Evolutionary conservation across 2,888 invertebrate genomes (phyloP), one percentile per base, ranked within the genome.

Genomic region (Callinectes sapidus): DNA sequence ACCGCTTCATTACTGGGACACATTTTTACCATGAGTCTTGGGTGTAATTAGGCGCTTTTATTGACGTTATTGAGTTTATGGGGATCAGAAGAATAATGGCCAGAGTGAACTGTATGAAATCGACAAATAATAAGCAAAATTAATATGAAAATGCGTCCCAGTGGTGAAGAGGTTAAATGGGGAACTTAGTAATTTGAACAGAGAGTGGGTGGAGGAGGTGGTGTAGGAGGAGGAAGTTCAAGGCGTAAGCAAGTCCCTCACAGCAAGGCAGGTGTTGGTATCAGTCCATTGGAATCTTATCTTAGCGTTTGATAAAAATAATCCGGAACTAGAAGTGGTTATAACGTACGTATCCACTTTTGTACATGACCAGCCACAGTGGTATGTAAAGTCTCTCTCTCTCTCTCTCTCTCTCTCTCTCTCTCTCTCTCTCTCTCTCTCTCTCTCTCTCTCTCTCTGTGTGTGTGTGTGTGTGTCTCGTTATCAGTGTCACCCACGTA

Each of bases 361-460:
- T 61, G 10, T 10, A 48, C 10, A 39, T 39, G 39, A 5, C 39
- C 5, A 48, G 32, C 8, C n/a, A 54, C 55, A 0, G 16, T 2
- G 39, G 23, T 55, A 61, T 32, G 54, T 61, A 61, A 23, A 10
- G 18, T 61, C 55, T 61, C 61, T 61, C 61, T 61, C 87, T 54
- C 87, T 71, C 87, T 91, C 87, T 91, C 71, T 66, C 66, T 61
- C 91, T 91, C 87, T 87, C 87, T 87, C 91, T 91, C 87, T 87
- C 87, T 81, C 81, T 81, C 81, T 81, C 81, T 81, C 81, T 55
- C 10, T 61, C 61, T 55, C 10, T 61, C 61, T 61, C 61, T 61
- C 61, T 61, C 61, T 61, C 87, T 54, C 87, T 42, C 87, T 91
- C 86, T 91, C 66, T 61, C 66, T 61, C 91, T 91, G n/a, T n/a